phyloP scores from a whole-genome alignment of 2,113 vertebrate genomes.

The Cinclus mexicanus region DNA sequence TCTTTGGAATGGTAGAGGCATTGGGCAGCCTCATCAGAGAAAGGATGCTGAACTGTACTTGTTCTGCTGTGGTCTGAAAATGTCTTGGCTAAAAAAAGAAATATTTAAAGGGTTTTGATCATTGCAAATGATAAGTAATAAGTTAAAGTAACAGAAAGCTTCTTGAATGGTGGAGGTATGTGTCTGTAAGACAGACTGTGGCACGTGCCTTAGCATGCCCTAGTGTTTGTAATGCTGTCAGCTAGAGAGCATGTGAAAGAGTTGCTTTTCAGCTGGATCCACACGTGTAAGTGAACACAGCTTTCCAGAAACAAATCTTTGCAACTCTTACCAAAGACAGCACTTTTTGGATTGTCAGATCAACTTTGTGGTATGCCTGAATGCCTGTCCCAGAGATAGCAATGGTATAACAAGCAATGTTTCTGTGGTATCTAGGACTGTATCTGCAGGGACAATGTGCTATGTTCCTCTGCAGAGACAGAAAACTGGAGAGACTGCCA shows the following conservation, averaged over 20 bases:
- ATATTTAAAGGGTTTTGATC: neutral
- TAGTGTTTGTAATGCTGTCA: neutral
- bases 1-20: neutral
- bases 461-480: neutral
- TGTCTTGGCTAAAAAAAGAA: neutral
- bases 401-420: neutral
- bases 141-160: neutral
- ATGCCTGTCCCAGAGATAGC: neutral
- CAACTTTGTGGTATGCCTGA: neutral
- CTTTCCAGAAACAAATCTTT: neutral
- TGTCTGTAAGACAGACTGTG: neutral
- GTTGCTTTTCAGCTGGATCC: neutral
- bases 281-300: rapidly evolving
- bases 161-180: neutral
- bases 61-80: neutral
- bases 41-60: neutral
- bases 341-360: neutral
- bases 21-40: neutral
- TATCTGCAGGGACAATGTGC: neutral
- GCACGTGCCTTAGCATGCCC: neutral
- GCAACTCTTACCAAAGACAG: neutral
- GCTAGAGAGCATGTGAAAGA: neutral
- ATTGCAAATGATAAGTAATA: neutral
- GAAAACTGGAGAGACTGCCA: neutral
- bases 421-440: neutral